These are phyloP conservation scores for Tetranychus cinnabarinus DNA, from an alignment of 1,140 invertebrate genomes.

Conservation along the genomic window DNA sequence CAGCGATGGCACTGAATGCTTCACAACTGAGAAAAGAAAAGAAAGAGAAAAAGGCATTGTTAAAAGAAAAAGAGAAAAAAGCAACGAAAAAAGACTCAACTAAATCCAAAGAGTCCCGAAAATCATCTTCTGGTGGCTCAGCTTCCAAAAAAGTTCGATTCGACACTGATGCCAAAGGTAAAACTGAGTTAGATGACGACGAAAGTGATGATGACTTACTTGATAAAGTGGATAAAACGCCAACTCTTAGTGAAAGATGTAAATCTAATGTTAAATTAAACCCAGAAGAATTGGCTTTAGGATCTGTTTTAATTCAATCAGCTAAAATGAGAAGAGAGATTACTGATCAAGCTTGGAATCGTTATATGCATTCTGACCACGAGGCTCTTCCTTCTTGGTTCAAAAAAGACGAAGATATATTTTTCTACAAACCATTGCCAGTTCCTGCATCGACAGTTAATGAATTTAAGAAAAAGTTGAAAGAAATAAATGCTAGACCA, in stretches of 20 bases:
- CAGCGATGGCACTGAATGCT: constrained; percentile 19
- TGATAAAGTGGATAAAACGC: constrained; percentile 11
- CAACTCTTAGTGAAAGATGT: constrained; percentile 11
- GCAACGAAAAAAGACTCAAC: constrained; percentile 3
- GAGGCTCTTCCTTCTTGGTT: constrained; percentile 83
- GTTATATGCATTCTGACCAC: constrained; percentile 63
- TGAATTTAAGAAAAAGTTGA: constrained; percentile 31
- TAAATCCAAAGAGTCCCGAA: not conserved
- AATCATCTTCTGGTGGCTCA: not conserved
- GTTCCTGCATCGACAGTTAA: constrained; percentile 24
- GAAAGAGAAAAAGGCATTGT: constrained; percentile 12
- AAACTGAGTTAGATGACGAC: constrained; percentile 2
- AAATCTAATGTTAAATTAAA: constrained; percentile 28
- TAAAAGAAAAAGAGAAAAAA: constrained; percentile 8
- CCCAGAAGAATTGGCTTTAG: constrained; percentile 62
- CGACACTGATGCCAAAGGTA: constrained; percentile 27
- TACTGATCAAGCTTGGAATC: constrained; percentile 67
- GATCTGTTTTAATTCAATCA: constrained; percentile 54
- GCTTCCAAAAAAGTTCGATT: constrained; percentile 34
- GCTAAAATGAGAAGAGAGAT: constrained; percentile 63
- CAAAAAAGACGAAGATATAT: constrained; percentile 68
- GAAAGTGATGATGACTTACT: constrained; percentile 2
- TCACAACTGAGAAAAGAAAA: not conserved
- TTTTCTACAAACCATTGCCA: constrained; percentile 32
- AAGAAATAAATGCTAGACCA: constrained; percentile 73